Base-by-base conservation (phyloP, 2,888 invertebrate genomes). In the Drosophila borealis region DNA sequence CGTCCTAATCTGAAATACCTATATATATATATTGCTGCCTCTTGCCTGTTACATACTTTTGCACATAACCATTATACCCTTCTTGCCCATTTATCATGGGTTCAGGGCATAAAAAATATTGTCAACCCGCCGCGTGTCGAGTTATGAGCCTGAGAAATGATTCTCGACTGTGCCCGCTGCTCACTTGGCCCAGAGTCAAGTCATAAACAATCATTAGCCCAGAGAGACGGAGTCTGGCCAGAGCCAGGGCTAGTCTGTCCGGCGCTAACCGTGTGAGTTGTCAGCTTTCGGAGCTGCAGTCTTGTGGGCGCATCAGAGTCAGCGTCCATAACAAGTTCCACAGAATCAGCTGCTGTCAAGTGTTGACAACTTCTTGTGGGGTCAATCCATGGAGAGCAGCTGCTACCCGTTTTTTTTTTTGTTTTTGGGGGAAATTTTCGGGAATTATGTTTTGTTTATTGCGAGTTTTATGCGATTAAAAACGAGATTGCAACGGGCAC, bases 161-260 rank as follows among this genome's bases (percentile, higher is more conserved):
- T 51, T 37, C 9, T 29, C 60, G 34, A 6, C 21, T 57, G 42
- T 21, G 33, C 44, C 56, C 41, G 46, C 42, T 54, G 44, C 59
- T 44, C 69, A 59, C 48, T 56, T 36, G 55, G 62, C 41, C 50
- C 64, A 70, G 13, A 44, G 44, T 34, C 63, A 33, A 74, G 77
- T 74, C 88, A 80, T 85, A 85, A 85, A 88, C 79, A 79, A 83
- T 85, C 83, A 88, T 85, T 85, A 88, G 78, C 74, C 77, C 62
- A 62, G 39, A 29, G 29, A 17, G 17, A 17, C 29, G 29, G 8
- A 29, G 68, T 33, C 44, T 41, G 34, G 29, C 19, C 44, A 48
- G 59, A 71, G 55, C 9, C 14, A 21, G 13, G 25, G 55, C 36
- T 45, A 64, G 63, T 53, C 45, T 50, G 57, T 46, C 51, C 67